These are phyloP conservation scores for Hydrozoanthus tunicans DNA, from an alignment of 64 coral and sea anemone species.

Conservation along the genomic window DNA sequence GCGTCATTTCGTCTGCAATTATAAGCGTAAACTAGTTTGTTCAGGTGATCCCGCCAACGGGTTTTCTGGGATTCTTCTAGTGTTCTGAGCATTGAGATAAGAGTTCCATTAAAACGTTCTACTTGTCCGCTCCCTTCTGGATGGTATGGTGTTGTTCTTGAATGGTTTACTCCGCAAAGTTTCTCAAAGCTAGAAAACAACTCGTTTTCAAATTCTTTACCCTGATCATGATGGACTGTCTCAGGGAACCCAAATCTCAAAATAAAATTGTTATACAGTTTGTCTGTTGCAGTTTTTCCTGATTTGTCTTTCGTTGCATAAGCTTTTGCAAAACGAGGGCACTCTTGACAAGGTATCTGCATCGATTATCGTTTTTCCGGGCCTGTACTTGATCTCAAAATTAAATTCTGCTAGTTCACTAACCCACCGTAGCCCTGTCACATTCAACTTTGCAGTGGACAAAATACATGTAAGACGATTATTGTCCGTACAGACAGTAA, in stretches of 20 bases:
- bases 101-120: neutral
- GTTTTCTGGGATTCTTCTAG: neutral
- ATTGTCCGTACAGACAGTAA: neutral
- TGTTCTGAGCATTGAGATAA: neutral
- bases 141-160: neutral
- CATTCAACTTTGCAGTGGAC: constrained; percentile 16
- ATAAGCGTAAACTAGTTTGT: neutral
- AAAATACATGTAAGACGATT: neutral
- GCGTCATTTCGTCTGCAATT: neutral
- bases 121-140: neutral
- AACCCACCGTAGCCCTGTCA: neutral
- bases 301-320: neutral
- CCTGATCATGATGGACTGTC: neutral
- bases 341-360: neutral
- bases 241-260: neutral
- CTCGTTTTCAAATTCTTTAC: neutral
- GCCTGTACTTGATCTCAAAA: neutral
- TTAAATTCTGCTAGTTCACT: constrained; percentile 9
- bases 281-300: neutral
- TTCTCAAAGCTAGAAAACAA: neutral
- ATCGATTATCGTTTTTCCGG: neutral
- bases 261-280: neutral
- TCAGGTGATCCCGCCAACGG: neutral
- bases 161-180: neutral
- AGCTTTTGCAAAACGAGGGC: neutral